Evolutionary conservation across 2,888 invertebrate genomes (phyloP).

Genomic region (Exephanes ischioxanthus): DNA sequence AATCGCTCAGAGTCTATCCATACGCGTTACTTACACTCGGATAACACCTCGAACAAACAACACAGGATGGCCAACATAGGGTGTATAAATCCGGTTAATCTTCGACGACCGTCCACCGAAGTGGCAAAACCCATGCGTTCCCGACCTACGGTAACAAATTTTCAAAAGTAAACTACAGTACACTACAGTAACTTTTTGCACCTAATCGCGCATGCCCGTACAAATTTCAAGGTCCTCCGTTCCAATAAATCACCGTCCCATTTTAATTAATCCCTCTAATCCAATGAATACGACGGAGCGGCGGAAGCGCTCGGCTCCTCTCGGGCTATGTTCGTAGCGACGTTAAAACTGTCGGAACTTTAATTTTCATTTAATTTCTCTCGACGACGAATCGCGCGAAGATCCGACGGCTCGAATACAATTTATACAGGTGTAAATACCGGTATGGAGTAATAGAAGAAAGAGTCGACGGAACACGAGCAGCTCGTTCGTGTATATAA

Average conservation of each 20-base stretch:
- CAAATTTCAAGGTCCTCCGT: constrained; percentile 15
- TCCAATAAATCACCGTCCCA: constrained; percentile 12
- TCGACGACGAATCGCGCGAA: constrained; percentile 9
- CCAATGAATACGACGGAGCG: constrained; percentile 36
- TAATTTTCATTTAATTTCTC: constrained; percentile 43
- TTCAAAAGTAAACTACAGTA: too few relatives aligned
- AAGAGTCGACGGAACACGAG: not conserved
- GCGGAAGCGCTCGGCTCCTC: not conserved
- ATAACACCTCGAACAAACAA: constrained; percentile 5
- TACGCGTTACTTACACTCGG: not conserved
- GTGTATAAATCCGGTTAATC: not conserved
- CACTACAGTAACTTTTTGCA: too few relatives aligned
- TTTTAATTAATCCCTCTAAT: constrained; percentile 51
- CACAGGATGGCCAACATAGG: not conserved
- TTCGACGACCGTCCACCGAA: too few relatives aligned
- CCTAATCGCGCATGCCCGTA: not conserved
- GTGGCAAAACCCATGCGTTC: too few relatives aligned
- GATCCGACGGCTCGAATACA: constrained; percentile 37
- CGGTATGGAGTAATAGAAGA: not conserved
- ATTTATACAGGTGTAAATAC: constrained; percentile 26
- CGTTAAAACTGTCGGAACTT: constrained; percentile 15
- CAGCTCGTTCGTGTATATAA: constrained; percentile 3
- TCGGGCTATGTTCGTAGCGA: not conserved
- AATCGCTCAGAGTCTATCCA: constrained; percentile 40
- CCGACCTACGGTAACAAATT: too few relatives aligned